Evolutionary conservation across 2,888 invertebrate genomes (phyloP), one percentile per base, ranked within the genome.

Genomic region (Caenorhabditis sinica): DNA sequence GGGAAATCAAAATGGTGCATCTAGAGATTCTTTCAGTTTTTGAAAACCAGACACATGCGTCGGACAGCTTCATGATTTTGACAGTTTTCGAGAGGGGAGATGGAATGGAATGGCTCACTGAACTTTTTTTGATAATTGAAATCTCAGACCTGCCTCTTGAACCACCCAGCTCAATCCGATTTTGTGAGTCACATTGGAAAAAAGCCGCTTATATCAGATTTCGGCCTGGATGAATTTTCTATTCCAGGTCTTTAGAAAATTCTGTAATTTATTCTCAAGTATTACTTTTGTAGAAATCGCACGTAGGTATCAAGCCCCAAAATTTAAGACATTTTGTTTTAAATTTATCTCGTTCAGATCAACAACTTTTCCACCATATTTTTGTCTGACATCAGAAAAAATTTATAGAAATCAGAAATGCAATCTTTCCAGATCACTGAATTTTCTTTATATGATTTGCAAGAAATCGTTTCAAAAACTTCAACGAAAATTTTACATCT

Each of bases 171-270:
- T 45, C 45, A n/a, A n/a, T n/a, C n/a, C n/a, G 56, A 23, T 53
- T 65, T 60, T 71, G 71, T 77, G 77, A 63, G 63, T 77, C 77
- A 71, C 53, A 45, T n/a, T n/a, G n/a, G n/a, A n/a, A n/a, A n/a
- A n/a, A 77, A 77, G 71, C 69, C 25, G 77, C 45, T 79, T 71
- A 56, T 20, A 33, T 23, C 68, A 13, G 40, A 40, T 40, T 40
- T 40, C 11, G 13, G 40, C 40, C 8, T 40, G 40, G 9, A n/a
- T 6, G 11, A 40, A 40, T 40, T 40, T 40, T 40, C 33, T 33
- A 33, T 40, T 40, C 13, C 40, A 40, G 13, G 33, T 36, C 5
- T 36, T 2, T 13, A 11, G 40, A 2, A 40, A 40, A 11, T 40
- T 13, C 13, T 5, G 9, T 2, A 40, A 40, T 40, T 11, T 40